These are phyloP conservation scores for Matsumyia berberina DNA, from an alignment of 2,888 invertebrate genomes.

Conservation along the genomic window DNA sequence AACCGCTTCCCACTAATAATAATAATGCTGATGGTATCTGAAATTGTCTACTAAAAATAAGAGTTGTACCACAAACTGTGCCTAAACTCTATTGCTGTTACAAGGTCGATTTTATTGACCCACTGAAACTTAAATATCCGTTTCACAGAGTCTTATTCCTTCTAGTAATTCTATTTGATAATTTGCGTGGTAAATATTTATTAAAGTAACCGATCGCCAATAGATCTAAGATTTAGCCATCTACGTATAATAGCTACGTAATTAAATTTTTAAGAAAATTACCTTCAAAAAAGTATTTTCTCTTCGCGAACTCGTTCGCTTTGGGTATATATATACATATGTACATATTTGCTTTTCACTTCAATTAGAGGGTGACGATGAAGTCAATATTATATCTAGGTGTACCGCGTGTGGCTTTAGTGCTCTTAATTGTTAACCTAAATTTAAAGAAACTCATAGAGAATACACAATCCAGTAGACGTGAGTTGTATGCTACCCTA, in stretches of 20 bases:
- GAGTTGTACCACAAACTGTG: too few relatives aligned
- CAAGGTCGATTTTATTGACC: too few relatives aligned
- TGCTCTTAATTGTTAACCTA: constrained; percentile 48
- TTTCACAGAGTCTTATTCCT: background rate
- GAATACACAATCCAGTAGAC: too few relatives aligned
- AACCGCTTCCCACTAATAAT: too few relatives aligned
- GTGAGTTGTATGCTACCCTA: too few relatives aligned
- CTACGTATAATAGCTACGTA: constrained; percentile 5
- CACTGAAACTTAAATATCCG: background rate
- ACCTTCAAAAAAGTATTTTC: constrained; percentile 22
- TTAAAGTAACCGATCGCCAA: constrained; percentile 24
- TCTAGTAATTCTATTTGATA: constrained; percentile 17
- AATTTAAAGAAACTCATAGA: background rate
- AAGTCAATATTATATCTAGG: constrained; percentile 48
- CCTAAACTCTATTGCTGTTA: too few relatives aligned
- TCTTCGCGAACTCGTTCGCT: constrained; percentile 20
- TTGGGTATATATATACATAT: constrained; percentile 29
- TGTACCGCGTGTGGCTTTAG: constrained; percentile 27
- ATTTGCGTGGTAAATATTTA: constrained; percentile 33
- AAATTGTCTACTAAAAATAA: too few relatives aligned
- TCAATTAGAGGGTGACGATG: constrained; percentile 57
- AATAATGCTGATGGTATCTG: too few relatives aligned
- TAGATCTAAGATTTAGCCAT: constrained; percentile 2
- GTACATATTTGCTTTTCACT: constrained; percentile 54
- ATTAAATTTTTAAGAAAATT: constrained; percentile 29